Base-by-base conservation (phyloP, 2,113 vertebrate genomes). In the Ochotona curzoniae region DNA sequence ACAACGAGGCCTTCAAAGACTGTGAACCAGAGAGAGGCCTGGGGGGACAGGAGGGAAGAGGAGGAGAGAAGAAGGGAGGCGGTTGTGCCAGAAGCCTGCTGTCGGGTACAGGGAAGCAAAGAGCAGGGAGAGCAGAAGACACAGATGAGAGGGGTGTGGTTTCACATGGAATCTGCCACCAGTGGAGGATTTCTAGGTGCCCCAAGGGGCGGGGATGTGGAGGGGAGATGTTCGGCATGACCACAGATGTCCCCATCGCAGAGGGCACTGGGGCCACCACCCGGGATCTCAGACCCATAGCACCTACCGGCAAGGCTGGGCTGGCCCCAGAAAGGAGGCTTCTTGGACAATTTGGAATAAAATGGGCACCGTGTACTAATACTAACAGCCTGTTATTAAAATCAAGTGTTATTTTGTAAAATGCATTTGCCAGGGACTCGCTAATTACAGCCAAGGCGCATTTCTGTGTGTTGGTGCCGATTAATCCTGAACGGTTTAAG, bases 321-420 rank as follows among this genome's bases (percentile, higher is more conserved):
- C 51, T 1, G 1, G 28, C 64, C 47, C 61, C 88, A 79, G 57
- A 73, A n/a, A 93, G 73, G 91, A 93, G 84, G 78, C 92, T 96
- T 94, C 94, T 90, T 84, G 67, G 87, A 96, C 83, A 94, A 35
- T 90, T 89, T 96, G 79, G 94, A 97, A 94, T 78, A 75, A 96
- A 96, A 93, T 69, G 82, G 91, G 95, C 71, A 84, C 93, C 78
- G 81, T 0, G 32, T 95, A 94, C 94, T 97, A 95, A 95, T 95
- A 94, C 96, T 90, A 96, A 96, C 92, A 96, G 96, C 88, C 93
- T 97, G 96, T 97, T 96, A 97, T 97, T 97, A 97, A 97, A 97
- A 97, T 97, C 97, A 97, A 97, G 96, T 95, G 96, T 93, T 97
- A 97, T 97, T 97, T 96, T 96, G 93, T 94, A 97, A 96, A 96